phyloP scores from a whole-genome alignment of 2,113 vertebrate species.

The Camelus bactrianus region DNA sequence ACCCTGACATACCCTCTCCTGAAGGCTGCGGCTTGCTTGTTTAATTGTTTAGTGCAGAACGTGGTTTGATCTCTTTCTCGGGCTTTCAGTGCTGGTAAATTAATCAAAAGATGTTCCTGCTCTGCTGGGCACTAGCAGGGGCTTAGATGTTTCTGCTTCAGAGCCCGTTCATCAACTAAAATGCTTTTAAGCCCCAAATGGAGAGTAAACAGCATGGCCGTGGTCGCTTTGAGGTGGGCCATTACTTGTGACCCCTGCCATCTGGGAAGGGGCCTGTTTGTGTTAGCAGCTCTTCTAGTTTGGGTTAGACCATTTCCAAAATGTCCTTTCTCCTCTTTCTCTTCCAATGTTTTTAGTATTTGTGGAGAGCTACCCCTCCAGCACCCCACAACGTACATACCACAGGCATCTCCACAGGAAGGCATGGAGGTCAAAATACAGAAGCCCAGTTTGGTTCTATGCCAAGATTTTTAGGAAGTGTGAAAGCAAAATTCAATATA shows the following conservation, averaged over 20 bases:
- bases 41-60: slow-evolving; percentile 78
- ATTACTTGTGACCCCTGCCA: slow-evolving; percentile 76
- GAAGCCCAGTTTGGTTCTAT: neutral
- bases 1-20: slow-evolving; percentile 71
- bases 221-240: slow-evolving; percentile 81
- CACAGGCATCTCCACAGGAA: neutral
- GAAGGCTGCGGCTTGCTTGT: slow-evolving; percentile 60
- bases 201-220: slow-evolving; percentile 82
- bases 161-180: slow-evolving; percentile 81
- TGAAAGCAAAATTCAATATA: neutral
- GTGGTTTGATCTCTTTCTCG: slow-evolving; percentile 83
- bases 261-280: slow-evolving; percentile 81
- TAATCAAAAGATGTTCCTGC: slow-evolving; percentile 86
- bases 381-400: neutral
- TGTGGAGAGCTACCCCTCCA: neutral
- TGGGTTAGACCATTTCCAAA: neutral
- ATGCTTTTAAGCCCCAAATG: slow-evolving; percentile 84
- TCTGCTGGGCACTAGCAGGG: slow-evolving; percentile 84
- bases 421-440: neutral
- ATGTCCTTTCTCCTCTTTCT: neutral
- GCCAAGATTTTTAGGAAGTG: neutral
- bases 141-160: slow-evolving; percentile 83
- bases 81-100: slow-evolving; percentile 83
- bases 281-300: slow-evolving; percentile 74
- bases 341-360: slow-evolving; percentile 26